Base-by-base conservation (phyloP, 2,888 invertebrate genomes). In the Lithophane socia region DNA sequence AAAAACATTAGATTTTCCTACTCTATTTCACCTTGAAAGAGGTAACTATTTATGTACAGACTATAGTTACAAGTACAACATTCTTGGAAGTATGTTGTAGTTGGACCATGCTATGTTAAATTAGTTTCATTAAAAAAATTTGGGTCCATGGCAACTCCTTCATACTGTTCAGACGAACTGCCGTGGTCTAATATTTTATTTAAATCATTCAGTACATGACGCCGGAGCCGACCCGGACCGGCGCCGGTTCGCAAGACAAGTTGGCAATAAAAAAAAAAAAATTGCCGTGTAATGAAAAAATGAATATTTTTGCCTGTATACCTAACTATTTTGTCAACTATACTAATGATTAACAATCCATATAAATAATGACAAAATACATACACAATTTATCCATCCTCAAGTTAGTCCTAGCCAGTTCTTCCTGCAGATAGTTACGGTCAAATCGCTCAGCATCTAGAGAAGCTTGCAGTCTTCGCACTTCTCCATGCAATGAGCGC, bases 361-460 rank as follows among this genome's bases (percentile, higher is more conserved):
- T 54, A 3, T 13, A 42, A 29, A n/a, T 16, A 66, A 18, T 37
- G 1, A 77, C 12, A 42, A 29, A 60, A 58, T 47, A 90, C 92
- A 93, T 92, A 96, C 97, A 94, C 58, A 98, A 91, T 87, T 97
- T 97, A 75, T 97, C 94, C 81, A 97, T 93, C 87, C 96, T 97
- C 58, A 95, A 93, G 75, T 97, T 96, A 58, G 97, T 97, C 66
- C 95, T 93, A 49, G 94, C 92, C 0, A 98, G 88, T 87, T 98
- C 97, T 52, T 97, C 97, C 77, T 97, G 97, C 29, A 98, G 88
- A 87, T 97, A 97, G 76, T 95, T 96, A 72, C 97, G 97, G 87
- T 98, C 98, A 89, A 97, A 97, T 60, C 97, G 94, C 90, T 97
- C 97, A 0, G 97, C 96, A 84, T 98, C 97, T 10, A 98, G 91